phyloP scores from a whole-genome alignment of 2,888 invertebrate species.

The Sinelater perroti region DNA sequence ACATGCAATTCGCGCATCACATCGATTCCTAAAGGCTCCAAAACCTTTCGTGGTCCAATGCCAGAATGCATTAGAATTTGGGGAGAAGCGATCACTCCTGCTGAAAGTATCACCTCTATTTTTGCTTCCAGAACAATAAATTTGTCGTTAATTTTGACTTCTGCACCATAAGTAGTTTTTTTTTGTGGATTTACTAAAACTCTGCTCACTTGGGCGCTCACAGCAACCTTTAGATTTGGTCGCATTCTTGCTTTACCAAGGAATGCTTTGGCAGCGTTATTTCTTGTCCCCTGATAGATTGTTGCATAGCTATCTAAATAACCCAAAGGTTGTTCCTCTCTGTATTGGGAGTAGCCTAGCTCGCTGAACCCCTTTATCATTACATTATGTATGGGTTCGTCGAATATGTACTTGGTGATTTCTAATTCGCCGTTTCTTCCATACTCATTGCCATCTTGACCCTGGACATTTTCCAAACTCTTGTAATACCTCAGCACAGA shows the following conservation, averaged over 20 bases:
- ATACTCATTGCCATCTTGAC: too few relatives aligned
- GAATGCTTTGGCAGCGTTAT: constrained; percentile 75
- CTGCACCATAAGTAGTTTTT: constrained; percentile 71
- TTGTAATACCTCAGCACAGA: constrained; percentile 80
- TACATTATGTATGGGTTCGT: too few relatives aligned
- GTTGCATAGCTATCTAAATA: constrained; percentile 72
- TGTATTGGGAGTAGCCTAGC: too few relatives aligned
- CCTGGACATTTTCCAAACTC: constrained; percentile 78
- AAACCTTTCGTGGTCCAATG: constrained; percentile 71
- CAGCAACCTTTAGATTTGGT: constrained; percentile 70
- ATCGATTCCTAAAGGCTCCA: constrained; percentile 65
- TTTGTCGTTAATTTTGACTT: constrained; percentile 64
- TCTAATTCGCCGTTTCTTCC: too few relatives aligned
- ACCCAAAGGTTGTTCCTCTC: constrained; percentile 65
- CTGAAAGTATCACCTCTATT: constrained; percentile 78
- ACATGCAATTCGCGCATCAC: constrained; percentile 67
- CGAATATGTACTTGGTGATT: too few relatives aligned
- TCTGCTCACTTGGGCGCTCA: constrained; percentile 68
- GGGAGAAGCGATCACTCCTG: constrained; percentile 80
- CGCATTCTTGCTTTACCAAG: constrained; percentile 66
- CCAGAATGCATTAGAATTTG: constrained; percentile 84
- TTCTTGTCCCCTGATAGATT: constrained; percentile 71
- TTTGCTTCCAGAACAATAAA: constrained; percentile 67
- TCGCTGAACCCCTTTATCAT: too few relatives aligned
- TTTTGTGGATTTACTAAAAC: constrained; percentile 66